These are phyloP conservation scores for Conchocele bisecta DNA, from an alignment of 2,888 invertebrate species.

Conservation along the genomic window DNA sequence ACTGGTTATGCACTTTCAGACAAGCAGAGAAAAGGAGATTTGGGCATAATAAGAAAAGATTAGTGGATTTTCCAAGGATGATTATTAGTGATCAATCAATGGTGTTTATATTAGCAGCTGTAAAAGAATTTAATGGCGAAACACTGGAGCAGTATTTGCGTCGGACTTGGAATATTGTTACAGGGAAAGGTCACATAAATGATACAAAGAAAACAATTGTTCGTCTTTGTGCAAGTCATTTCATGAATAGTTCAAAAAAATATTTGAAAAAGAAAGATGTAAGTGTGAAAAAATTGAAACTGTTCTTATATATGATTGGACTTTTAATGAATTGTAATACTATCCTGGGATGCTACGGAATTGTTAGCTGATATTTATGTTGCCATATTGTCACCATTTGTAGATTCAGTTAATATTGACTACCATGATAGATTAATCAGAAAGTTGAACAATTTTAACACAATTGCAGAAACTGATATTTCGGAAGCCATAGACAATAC, in stretches of 20 bases:
- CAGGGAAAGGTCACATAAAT: neutral
- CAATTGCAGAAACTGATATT: neutral
- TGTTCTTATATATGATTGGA: slow-evolving; percentile 23
- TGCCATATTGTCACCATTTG: neutral
- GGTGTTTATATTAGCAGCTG: slow-evolving; percentile 21
- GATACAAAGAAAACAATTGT: slow-evolving; percentile 4
- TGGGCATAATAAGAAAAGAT: slow-evolving; percentile 6
- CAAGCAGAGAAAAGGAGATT: neutral
- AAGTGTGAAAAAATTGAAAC: slow-evolving; percentile 8
- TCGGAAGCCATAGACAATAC: neutral
- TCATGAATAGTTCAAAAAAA: no score
- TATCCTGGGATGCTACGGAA: slow-evolving; percentile 19
- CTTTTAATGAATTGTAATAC: slow-evolving; percentile 34
- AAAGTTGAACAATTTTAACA: slow-evolving; percentile 24
- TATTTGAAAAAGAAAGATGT: no score
- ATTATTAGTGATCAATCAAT: slow-evolving; percentile 38
- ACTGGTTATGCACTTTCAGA: slow-evolving; percentile 16
- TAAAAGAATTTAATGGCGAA: slow-evolving; percentile 23
- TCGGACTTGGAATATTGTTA: slow-evolving; percentile 7
- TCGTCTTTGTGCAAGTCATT: slow-evolving; percentile 14
- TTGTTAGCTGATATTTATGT: slow-evolving; percentile 14
- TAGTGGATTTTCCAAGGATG: neutral
- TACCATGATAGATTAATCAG: slow-evolving; percentile 6
- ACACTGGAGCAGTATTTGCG: neutral
- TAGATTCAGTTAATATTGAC: neutral